Evolutionary conservation across 2,113 vertebrate species (phyloP).

Genomic region (Apodemus speciosus): DNA sequence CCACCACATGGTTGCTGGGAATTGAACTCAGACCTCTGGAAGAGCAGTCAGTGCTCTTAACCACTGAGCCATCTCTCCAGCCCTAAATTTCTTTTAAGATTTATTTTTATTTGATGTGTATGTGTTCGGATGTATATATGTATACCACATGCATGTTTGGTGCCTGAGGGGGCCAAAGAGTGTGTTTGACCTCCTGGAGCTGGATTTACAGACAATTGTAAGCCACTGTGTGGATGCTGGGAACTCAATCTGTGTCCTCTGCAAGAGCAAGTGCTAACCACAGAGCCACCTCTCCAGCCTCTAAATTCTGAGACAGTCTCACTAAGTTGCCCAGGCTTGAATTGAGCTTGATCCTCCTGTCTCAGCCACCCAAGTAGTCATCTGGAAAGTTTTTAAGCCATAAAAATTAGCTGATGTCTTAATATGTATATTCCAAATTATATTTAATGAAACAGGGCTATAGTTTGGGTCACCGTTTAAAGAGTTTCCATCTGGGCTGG

Average conservation of each 20-base stretch:
- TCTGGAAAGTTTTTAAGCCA: conserved; percentile 40
- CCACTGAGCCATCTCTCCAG: too few species aligned
- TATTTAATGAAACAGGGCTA: conserved; percentile 57
- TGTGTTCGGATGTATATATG: background rate
- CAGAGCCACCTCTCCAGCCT: background rate
- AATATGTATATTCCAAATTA: conserved; percentile 46
- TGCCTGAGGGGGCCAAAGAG: background rate
- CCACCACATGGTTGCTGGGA: too few species aligned
- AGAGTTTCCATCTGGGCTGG: background rate
- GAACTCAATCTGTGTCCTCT: background rate
- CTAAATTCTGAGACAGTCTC: background rate
- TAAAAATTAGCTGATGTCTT: conserved; percentile 56
- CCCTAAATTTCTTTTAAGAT: background rate
- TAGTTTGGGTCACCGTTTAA: conserved; percentile 22
- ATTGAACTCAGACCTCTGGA: too few species aligned
- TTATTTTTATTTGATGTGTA: background rate
- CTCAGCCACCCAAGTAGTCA: background rate
- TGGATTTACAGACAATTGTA: background rate
- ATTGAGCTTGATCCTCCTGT: background rate
- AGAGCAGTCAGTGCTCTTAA: too few species aligned
- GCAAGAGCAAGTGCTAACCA: background rate
- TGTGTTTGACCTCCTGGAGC: background rate
- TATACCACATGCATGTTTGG: background rate
- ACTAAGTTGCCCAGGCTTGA: background rate
- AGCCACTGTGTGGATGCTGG: background rate